Base-by-base conservation (phyloP, 2,113 vertebrate species). In the Pantherophis guttatus region DNA sequence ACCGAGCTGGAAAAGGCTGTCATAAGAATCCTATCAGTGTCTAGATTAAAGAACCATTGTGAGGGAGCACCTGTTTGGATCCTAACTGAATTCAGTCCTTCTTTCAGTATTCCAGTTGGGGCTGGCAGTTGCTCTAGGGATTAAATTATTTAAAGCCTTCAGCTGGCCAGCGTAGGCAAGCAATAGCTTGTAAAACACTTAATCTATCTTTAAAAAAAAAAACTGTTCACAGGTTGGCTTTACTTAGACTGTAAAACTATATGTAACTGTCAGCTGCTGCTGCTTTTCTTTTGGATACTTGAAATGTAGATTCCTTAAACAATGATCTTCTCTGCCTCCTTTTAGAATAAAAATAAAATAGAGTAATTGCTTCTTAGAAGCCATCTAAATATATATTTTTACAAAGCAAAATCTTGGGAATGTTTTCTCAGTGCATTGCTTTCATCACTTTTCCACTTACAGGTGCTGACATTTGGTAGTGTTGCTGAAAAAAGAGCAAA, bases 91-190 rank as follows among this genome's bases (percentile, higher is more conserved):
- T 97, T 96, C 96, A 97, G 96, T 92, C 97, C 96, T 97, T 98
- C 97, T 97, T 96, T 97, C 95, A 97, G 94, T 95, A 65, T 95
- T 96, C 97, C 97, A 98, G 98, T 97, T 98, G 97, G 97, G 97
- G 94, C 97, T 97, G 97, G 98, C 98, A 98, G 98, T 98, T 98
- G 98, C 96, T 97, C 97, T 95, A 95, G 97, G 98, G 98, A 98
- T 98, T 98, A 98, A 97, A 98, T 98, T 98, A 98, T 98, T 98
- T 98, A 98, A 98, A 98, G 97, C 96, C 96, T 98, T 97, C 98
- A 98, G 98, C 98, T 98, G 98, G 97, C 97, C 97, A 96, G 97
- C 97, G 97, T 97, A 98, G 98, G 97, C 98, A 98, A 98, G 95
- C 94, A 95, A 94, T 96, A 97, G 96, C 93, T 98, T 98, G 98